These are phyloP conservation scores for Catostomus latipinnis DNA, from an alignment of 2,797 vertebrate species.

Conservation along the genomic window DNA sequence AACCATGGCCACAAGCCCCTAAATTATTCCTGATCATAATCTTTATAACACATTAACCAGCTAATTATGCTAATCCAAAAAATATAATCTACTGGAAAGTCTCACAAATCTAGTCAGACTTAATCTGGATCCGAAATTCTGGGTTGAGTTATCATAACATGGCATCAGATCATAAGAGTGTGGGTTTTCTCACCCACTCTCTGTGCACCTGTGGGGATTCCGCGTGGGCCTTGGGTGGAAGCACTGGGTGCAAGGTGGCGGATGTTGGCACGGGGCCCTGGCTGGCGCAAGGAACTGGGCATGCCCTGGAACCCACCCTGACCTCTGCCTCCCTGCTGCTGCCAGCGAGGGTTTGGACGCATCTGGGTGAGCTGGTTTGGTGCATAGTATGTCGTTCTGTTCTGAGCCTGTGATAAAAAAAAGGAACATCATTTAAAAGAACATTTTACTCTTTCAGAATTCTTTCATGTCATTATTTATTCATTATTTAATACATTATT, in stretches of 20 bases:
- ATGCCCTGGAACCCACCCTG: slow-evolving; percentile 98
- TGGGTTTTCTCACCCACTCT: slow-evolving; percentile 80
- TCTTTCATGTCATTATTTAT: too few species aligned
- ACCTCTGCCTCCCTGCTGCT: slow-evolving; percentile 93
- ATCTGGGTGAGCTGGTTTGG: slow-evolving; percentile 86
- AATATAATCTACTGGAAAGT: too few species aligned
- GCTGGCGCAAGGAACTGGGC: slow-evolving; percentile 91
- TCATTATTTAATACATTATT: too few species aligned
- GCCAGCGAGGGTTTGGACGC: slow-evolving; percentile 96
- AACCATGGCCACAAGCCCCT: too few species aligned
- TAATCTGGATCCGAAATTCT: too few species aligned
- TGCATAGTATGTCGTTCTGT: slow-evolving; percentile 95
- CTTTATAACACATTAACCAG: too few species aligned
- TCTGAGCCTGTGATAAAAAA: slow-evolving; percentile 85
- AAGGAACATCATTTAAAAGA: not conserved
- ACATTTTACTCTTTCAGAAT: not conserved
- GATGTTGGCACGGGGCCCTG: slow-evolving; percentile 89
- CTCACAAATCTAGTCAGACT: too few species aligned
- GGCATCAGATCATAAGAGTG: not conserved
- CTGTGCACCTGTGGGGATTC: slow-evolving; percentile 81
- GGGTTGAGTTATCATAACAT: not conserved
- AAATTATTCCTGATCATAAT: too few species aligned
- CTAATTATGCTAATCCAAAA: too few species aligned
- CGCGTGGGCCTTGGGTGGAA: slow-evolving; percentile 84
- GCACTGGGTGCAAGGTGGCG: slow-evolving; percentile 87